Conservation (phyloP, 2,797 vertebrate genomes). For the Scyliorhinus canicula region DNA sequence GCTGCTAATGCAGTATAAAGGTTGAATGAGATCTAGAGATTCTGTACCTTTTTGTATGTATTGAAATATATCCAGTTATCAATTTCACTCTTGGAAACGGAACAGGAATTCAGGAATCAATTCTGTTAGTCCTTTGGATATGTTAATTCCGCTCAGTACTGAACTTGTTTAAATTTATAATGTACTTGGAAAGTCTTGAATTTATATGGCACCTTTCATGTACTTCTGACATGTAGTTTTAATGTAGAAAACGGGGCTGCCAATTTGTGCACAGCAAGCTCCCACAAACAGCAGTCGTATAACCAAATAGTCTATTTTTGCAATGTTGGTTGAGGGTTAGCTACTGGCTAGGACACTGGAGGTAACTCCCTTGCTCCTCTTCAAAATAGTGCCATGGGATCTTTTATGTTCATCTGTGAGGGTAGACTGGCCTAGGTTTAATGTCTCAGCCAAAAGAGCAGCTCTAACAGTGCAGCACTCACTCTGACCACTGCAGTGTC, state of each 20-base stretch:
- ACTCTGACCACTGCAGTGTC: not conserved
- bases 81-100: not conserved
- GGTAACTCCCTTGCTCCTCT: not conserved
- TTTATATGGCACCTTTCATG: not conserved
- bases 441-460: not conserved
- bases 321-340: not conserved
- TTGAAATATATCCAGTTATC: not conserved
- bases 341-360: not conserved
- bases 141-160: not conserved
- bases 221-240: not conserved
- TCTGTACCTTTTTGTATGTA: not conserved
- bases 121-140: not conserved
- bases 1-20: not conserved
- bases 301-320: not conserved
- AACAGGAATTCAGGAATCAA: not conserved
- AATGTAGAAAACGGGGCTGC: no score
- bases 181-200: not conserved
- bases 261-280: not conserved
- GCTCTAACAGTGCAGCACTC: not conserved
- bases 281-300: not conserved
- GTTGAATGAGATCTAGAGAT: not conserved
- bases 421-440: not conserved
- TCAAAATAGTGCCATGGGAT: not conserved
- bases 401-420: not conserved
- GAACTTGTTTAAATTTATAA: not conserved